A percentile compares a stretch with the other conserved stretches of the same genome.
These are phyloP conservation scores for Desoria tigrina DNA, from an alignment of 2,888 invertebrate species.

Conservation along the genomic window DNA sequence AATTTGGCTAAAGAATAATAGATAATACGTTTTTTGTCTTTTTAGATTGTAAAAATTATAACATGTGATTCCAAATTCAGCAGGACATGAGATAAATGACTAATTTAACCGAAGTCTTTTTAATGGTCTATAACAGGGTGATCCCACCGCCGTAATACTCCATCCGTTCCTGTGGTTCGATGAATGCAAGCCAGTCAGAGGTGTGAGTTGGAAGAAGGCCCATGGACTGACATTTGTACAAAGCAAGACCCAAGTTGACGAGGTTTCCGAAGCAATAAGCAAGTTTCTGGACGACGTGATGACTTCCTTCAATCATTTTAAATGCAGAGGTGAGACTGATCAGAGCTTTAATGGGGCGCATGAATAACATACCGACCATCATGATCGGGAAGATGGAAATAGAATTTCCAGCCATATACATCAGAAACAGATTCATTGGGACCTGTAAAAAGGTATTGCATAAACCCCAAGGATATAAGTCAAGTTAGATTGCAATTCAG, in stretches of 20 bases:
- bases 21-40: too few species aligned
- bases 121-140: conserved; percentile 65
- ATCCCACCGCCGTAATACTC: conserved; percentile 85
- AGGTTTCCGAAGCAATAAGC: conserved; percentile 92
- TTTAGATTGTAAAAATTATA: too few species aligned
- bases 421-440: conserved; percentile 98
- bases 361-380: conserved; percentile 99
- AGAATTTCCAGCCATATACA: conserved; percentile 99
- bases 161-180: conserved; percentile 80
- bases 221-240: conserved; percentile 98
- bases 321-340: conserved; percentile 64
- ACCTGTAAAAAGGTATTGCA: conserved; percentile 59
- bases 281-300: conserved; percentile 85
- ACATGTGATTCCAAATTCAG: too few species aligned
- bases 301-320: conserved; percentile 90
- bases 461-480: background rate
- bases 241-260: conserved; percentile 83
- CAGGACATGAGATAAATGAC: too few species aligned
- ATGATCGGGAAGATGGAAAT: conserved; percentile 99
- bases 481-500: background rate
- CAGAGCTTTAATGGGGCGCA: conserved; percentile 92
- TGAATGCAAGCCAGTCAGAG: conserved; percentile 97
- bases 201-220: conserved; percentile 93
- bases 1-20: too few species aligned
- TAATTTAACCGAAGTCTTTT: too few species aligned